phyloP scores from a whole-genome alignment of 2,113 vertebrate species.

The Pogona vitticeps region DNA sequence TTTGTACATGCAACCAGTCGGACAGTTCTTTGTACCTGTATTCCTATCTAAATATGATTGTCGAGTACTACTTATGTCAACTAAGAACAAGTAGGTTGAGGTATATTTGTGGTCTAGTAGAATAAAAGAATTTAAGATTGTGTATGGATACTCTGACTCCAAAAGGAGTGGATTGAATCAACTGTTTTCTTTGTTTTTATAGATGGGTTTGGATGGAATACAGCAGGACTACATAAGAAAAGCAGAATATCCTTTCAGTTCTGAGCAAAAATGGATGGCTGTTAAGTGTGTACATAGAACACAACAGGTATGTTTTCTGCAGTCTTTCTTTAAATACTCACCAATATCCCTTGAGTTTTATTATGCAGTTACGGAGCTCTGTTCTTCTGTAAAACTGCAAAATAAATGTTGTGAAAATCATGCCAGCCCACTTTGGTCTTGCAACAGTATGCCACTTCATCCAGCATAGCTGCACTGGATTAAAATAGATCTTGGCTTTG shows the following conservation, averaged over 20 bases:
- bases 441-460: neutral
- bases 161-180: constrained; percentile 7
- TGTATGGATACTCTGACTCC: neutral
- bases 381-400: neutral
- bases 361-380: neutral
- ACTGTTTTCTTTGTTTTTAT: constrained; percentile 32
- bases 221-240: constrained; percentile 91
- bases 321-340: neutral
- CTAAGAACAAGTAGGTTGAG: neutral
- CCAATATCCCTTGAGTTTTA: neutral
- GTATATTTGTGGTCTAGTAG: neutral
- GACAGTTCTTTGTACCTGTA: neutral
- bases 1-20: neutral
- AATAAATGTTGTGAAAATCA: neutral
- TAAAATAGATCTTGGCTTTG: no score
- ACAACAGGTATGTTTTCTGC: constrained; percentile 81
- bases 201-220: constrained; percentile 93
- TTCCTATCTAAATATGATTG: neutral
- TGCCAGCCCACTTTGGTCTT: neutral
- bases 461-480: neutral
- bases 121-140: neutral
- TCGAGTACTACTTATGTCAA: neutral
- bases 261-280: constrained; percentile 98
- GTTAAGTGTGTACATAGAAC: constrained; percentile 91
- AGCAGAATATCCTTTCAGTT: constrained; percentile 93